Evolutionary conservation across 2,888 invertebrate genomes (phyloP).

Genomic region (Tetanocera ferruginea): DNA sequence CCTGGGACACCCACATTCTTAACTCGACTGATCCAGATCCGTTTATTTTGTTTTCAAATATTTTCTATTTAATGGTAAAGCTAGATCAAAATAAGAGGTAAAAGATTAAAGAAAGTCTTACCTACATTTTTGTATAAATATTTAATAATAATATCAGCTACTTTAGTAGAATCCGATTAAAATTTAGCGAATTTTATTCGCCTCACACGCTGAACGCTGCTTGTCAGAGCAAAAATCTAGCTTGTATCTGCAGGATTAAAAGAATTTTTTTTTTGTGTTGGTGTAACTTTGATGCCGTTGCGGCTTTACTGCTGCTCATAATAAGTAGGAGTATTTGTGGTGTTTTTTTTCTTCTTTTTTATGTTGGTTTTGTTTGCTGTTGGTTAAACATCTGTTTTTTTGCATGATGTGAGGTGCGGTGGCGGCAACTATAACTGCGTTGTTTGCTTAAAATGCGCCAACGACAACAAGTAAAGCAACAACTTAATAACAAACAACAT

Average conservation of each 20-base stretch:
- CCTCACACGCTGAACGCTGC: too few relatives aligned
- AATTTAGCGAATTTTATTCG: too few relatives aligned
- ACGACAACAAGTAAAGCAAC: slow-evolving; percentile 23
- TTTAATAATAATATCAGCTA: neutral
- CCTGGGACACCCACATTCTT: too few relatives aligned
- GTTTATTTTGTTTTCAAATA: too few relatives aligned
- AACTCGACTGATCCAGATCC: too few relatives aligned
- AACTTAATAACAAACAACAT: slow-evolving; percentile 27
- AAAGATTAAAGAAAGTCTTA: too few relatives aligned
- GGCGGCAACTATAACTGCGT: slow-evolving; percentile 7
- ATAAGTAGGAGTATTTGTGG: neutral
- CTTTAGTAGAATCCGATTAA: too few relatives aligned
- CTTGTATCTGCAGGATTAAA: too few relatives aligned
- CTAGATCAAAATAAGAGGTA: too few relatives aligned
- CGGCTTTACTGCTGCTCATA: neutral
- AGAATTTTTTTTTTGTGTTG: neutral
- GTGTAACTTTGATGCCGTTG: neutral
- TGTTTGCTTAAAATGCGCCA: slow-evolving; percentile 20
- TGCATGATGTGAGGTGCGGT: slow-evolving; percentile 41
- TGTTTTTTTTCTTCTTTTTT: slow-evolving; percentile 32
- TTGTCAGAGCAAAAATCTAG: too few relatives aligned
- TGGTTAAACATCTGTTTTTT: slow-evolving; percentile 60
- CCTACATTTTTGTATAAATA: too few relatives aligned
- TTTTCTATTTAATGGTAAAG: too few relatives aligned
- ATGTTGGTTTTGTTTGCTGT: slow-evolving; percentile 31